These are phyloP conservation scores for Drosophila parthenogenetica DNA, from an alignment of 2,888 invertebrate species.

Conservation along the genomic window DNA sequence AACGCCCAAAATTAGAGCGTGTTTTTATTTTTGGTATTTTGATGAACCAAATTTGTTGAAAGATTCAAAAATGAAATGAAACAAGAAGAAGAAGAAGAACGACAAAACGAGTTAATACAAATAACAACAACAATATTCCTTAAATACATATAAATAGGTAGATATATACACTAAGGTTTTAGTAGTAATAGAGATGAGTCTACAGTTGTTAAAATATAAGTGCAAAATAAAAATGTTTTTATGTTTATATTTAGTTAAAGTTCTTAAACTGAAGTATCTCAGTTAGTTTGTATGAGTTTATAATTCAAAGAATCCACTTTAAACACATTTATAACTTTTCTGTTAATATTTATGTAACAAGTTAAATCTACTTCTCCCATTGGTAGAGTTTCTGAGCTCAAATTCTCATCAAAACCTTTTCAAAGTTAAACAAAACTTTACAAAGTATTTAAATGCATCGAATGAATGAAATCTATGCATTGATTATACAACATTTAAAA, in stretches of 20 bases:
- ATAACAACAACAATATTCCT: constrained; percentile 53
- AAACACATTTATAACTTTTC: too few species aligned
- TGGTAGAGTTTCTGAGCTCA: background rate
- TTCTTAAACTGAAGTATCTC: too few species aligned
- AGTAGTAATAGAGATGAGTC: background rate
- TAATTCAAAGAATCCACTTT: too few species aligned
- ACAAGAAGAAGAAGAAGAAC: constrained; percentile 71
- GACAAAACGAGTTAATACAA: constrained; percentile 65
- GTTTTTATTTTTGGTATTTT: constrained; percentile 21
- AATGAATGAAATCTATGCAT: background rate
- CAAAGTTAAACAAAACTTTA: background rate
- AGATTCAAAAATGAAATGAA: constrained; percentile 70
- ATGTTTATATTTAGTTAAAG: too few species aligned
- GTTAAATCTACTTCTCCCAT: too few species aligned
- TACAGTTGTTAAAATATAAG: background rate
- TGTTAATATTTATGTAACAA: too few species aligned
- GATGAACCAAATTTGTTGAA: constrained; percentile 42
- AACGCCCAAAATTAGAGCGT: constrained; percentile 48
- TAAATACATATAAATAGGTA: background rate
- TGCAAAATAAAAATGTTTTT: background rate
- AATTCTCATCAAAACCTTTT: background rate
- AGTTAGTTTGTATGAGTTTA: too few species aligned
- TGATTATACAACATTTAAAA: constrained; percentile 16
- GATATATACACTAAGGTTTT: constrained; percentile 3
- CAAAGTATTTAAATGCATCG: constrained; percentile 1